Conservation (phyloP, 1,140 invertebrate genomes). For the Drosophila pseudoobscura region DNA sequence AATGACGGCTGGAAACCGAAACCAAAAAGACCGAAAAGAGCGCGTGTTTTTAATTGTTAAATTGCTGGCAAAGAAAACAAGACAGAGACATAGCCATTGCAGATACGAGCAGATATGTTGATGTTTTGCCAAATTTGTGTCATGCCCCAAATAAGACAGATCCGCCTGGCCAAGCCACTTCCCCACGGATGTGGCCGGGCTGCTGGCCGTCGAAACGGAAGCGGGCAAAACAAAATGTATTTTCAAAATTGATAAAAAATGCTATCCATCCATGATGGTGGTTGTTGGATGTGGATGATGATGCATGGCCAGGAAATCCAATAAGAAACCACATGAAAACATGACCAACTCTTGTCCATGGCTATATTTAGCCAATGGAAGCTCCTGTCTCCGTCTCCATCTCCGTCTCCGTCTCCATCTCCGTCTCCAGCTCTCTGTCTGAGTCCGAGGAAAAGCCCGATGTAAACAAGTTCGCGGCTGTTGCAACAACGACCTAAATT, state of each 20-base stretch:
- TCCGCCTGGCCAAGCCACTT: slow-evolving; percentile 61
- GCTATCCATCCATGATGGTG: slow-evolving; percentile 6
- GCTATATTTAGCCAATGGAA: slow-evolving; percentile 69
- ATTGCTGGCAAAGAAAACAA: slow-evolving; percentile 75
- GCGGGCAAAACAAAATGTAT: slow-evolving; percentile 42
- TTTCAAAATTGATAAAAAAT: slow-evolving; percentile 40
- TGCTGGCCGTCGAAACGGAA: slow-evolving; percentile 35
- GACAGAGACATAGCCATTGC: slow-evolving; percentile 21
- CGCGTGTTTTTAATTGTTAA: slow-evolving; percentile 81
- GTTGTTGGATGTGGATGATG: slow-evolving; percentile 38
- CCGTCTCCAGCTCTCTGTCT: slow-evolving; percentile 26
- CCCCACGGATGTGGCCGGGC: slow-evolving; percentile 56
- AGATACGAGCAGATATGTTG: slow-evolving; percentile 29
- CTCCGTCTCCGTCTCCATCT: too few species aligned
- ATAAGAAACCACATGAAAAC: slow-evolving; percentile 39
- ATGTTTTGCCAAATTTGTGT: slow-evolving; percentile 77
- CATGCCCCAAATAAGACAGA: slow-evolving; percentile 79
- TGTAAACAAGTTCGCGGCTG: slow-evolving; percentile 71
- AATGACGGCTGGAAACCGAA: slow-evolving; percentile 62
- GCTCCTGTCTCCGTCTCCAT: neutral
- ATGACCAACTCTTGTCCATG: slow-evolving; percentile 55
- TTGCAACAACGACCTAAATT: slow-evolving; percentile 70
- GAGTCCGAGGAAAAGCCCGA: slow-evolving; percentile 59
- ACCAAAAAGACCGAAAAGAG: slow-evolving; percentile 55
- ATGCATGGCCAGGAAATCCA: slow-evolving; percentile 73